Evolutionary conservation across 2,797 vertebrate species (phyloP).

Genomic region (Siniperca undulata): DNA sequence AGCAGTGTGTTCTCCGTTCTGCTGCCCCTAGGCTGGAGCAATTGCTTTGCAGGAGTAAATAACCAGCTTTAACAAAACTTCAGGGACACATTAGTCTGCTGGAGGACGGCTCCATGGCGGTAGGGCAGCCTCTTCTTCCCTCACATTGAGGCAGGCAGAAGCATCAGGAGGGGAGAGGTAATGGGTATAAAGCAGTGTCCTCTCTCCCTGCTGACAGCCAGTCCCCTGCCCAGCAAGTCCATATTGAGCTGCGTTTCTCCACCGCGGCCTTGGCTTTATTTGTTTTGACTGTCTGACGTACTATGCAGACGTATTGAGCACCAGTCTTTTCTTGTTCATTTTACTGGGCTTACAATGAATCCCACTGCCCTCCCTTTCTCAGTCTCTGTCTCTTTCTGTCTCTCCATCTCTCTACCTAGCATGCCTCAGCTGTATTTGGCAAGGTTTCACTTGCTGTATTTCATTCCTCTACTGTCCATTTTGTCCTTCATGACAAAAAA

Average conservation of each 20-base stretch:
- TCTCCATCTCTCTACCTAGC: slow-evolving; percentile 33
- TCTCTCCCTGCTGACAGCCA: slow-evolving; percentile 77
- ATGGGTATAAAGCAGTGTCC: slow-evolving; percentile 80
- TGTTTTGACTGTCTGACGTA: slow-evolving; percentile 85
- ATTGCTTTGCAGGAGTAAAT: slow-evolving; percentile 87
- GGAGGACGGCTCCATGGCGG: slow-evolving; percentile 74
- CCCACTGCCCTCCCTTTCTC: slow-evolving; percentile 47
- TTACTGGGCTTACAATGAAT: slow-evolving; percentile 77
- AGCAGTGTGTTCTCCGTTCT: slow-evolving; percentile 69
- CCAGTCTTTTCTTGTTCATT: slow-evolving; percentile 81
- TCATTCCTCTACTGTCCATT: slow-evolving; percentile 74
- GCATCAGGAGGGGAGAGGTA: slow-evolving; percentile 70
- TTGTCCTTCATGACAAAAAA: slow-evolving; percentile 70
- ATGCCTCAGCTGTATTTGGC: slow-evolving; percentile 64
- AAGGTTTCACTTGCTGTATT: slow-evolving; percentile 71
- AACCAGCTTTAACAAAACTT: slow-evolving; percentile 90
- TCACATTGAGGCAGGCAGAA: slow-evolving; percentile 64
- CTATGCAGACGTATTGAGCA: slow-evolving; percentile 83
- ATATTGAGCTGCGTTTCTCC: slow-evolving; percentile 82
- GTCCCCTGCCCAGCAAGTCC: slow-evolving; percentile 76
- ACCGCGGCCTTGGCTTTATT: slow-evolving; percentile 79
- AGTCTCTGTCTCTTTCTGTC: slow-evolving; percentile 4
- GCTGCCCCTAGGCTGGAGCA: slow-evolving; percentile 76
- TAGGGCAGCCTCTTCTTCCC: slow-evolving; percentile 70
- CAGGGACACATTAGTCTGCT: slow-evolving; percentile 86